Base-by-base conservation (phyloP, 2,888 invertebrate species). In the Leucoptera coffeella region DNA sequence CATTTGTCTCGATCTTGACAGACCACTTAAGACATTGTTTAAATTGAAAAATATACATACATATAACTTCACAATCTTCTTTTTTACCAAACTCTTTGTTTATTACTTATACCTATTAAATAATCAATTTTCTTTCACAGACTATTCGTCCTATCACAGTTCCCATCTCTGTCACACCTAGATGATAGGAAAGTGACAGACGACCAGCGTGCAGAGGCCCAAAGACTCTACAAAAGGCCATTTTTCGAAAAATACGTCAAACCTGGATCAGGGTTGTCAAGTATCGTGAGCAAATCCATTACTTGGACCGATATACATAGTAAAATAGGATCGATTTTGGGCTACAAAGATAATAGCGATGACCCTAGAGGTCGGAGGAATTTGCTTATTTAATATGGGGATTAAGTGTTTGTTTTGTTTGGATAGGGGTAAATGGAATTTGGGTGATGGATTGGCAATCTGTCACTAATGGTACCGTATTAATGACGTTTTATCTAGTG, bases 131-230 rank as follows among this genome's bases (percentile, higher is more conserved):
- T 25, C 13, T 14, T 15, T 65, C 73, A 2, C 53, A 85, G 86
- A 46, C 62, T 83, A 14, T 85, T 80, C 52, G 77, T 86, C 13
- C 79, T 87, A 42, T 83, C 85, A 2, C 75, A 82, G 43, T 78
- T 87, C 40, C 77, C 82, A 2, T 71, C 73, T 1, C 57, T 88
- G 29, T 51, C 75, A 14, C 80, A 85, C 39, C 54, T 88, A 38
- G 87, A 88, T 44, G 86, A 86, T 42, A 61, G 78, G 28, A 53
- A 60, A 21, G 77, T 87, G n/a, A 81, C 80, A 0, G 52, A 59
- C 2, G 78, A 82, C 39, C 82, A 87, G 45, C 52, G 71, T 12
- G 39, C 55, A 3, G 81, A 84, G 45, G 76, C 84, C 0, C 62
- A 62, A 24, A 58, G 79, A 24, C 48, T 83, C 4, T 83, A 78